These are phyloP conservation scores for Drosophila colorata DNA, from an alignment of 2,888 invertebrate species.

Conservation along the genomic window DNA sequence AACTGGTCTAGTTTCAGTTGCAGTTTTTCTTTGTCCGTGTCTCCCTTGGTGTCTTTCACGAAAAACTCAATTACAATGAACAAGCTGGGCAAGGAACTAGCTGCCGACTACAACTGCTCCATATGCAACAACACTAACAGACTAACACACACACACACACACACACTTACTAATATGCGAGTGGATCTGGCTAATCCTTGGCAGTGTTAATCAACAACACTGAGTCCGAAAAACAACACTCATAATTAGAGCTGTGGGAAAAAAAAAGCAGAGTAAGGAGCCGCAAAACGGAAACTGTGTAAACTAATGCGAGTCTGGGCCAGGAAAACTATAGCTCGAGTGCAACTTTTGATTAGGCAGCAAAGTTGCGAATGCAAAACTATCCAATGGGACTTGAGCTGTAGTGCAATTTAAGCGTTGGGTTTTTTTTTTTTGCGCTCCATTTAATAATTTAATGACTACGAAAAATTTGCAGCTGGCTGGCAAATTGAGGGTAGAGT, in stretches of 20 bases:
- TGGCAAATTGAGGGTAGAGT: conserved; percentile 14
- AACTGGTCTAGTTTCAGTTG: conserved; percentile 22
- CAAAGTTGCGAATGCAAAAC: conserved; percentile 23
- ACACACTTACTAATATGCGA: neutral
- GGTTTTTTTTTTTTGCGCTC: conserved; percentile 55
- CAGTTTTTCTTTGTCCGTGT: conserved; percentile 11
- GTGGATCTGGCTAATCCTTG: conserved; percentile 26
- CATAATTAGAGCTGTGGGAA: conserved; percentile 45
- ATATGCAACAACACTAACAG: conserved; percentile 38
- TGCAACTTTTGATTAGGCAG: conserved; percentile 62
- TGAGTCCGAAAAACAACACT: conserved; percentile 11
- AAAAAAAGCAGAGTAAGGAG: conserved; percentile 9
- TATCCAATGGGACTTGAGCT: neutral
- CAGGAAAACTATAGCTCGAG: conserved; percentile 24
- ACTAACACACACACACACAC: conserved; percentile 22
- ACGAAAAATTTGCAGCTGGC: conserved; percentile 30
- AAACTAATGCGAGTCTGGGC: conserved; percentile 39
- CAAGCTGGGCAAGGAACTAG: conserved; percentile 38
- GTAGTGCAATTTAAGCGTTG: conserved; percentile 11
- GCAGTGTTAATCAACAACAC: conserved; percentile 40
- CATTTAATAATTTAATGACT: conserved; percentile 73
- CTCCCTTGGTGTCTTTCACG: conserved; percentile 19
- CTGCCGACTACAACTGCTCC: neutral
- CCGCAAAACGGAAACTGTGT: conserved; percentile 22
- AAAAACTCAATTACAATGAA: conserved; percentile 72